A percentile compares a stretch with the other conserved stretches of the same genome.
These are phyloP conservation scores for Nebria salina DNA, from an alignment of 2,888 invertebrate species.

Conservation along the genomic window DNA sequence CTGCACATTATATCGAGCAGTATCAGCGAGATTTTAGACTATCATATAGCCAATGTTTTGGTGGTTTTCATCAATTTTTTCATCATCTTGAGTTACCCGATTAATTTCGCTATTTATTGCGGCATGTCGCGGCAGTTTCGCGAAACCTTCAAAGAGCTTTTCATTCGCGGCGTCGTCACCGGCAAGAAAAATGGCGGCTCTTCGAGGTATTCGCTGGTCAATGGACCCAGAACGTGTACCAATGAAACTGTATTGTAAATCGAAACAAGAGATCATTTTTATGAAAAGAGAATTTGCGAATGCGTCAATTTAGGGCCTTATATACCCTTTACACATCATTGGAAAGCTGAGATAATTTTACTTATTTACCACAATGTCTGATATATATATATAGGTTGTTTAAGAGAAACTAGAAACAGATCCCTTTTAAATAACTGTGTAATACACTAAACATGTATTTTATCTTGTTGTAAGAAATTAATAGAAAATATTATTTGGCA, in stretches of 20 bases:
- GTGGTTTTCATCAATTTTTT: constrained; percentile 90
- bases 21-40: constrained; percentile 77
- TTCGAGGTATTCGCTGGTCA: constrained; percentile 82
- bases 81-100: constrained; percentile 89
- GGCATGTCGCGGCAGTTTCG: constrained; percentile 95
- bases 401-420: not conserved
- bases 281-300: not conserved
- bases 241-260: constrained; percentile 82
- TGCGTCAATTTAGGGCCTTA: not conserved
- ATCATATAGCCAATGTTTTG: constrained; percentile 79
- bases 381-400: not conserved
- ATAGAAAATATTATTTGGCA: constrained; percentile 50
- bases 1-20: constrained; percentile 81
- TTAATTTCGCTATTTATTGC: constrained; percentile 95
- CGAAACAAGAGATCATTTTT: not conserved
- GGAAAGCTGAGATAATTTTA: not conserved
- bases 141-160: constrained; percentile 89
- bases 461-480: constrained; percentile 16
- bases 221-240: constrained; percentile 83
- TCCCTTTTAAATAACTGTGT: constrained; percentile 5
- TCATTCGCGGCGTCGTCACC: constrained; percentile 70
- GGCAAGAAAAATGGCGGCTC: constrained; percentile 74
- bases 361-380: not conserved
- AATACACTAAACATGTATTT: not conserved
- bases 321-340: not conserved